Evolutionary conservation across 2,888 invertebrate genomes (phyloP).

Genomic region (Dexiosoma caninum): DNA sequence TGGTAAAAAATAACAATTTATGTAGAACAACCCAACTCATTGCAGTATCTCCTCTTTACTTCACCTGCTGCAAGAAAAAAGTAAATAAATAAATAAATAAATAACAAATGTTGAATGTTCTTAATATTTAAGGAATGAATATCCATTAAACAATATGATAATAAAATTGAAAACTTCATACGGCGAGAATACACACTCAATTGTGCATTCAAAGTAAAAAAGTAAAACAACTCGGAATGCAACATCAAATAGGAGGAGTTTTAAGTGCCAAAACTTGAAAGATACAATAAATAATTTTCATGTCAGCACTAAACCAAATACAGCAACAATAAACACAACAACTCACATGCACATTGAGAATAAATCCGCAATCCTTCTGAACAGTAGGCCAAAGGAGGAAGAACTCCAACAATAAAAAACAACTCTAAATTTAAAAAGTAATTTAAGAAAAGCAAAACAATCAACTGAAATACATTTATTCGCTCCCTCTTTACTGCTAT

Average conservation of each 20-base stretch:
- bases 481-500: background rate
- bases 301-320: slow-evolving; percentile 45
- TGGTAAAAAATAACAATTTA: slow-evolving; percentile 29
- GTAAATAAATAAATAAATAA: background rate
- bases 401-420: slow-evolving; percentile 32
- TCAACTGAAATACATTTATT: background rate
- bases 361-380: slow-evolving; percentile 25
- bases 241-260: slow-evolving; percentile 65
- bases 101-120: background rate
- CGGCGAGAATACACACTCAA: background rate
- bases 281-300: slow-evolving; percentile 66
- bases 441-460: slow-evolving; percentile 39
- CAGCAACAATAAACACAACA: slow-evolving; percentile 23
- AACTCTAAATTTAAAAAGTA: slow-evolving; percentile 21
- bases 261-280: slow-evolving; percentile 64
- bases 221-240: slow-evolving; percentile 44
- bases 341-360: slow-evolving; percentile 31
- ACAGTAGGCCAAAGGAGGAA: slow-evolving; percentile 55
- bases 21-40: slow-evolving; percentile 28
- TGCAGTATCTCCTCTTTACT: background rate
- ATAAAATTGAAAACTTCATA: slow-evolving; percentile 8
- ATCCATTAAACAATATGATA: slow-evolving; percentile 1
- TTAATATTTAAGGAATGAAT: slow-evolving; percentile 20
- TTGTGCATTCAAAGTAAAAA: too few relatives aligned
- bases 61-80: background rate